Evolutionary conservation across 2,888 invertebrate species (phyloP).

Genomic region (Habroteleia sp.): DNA sequence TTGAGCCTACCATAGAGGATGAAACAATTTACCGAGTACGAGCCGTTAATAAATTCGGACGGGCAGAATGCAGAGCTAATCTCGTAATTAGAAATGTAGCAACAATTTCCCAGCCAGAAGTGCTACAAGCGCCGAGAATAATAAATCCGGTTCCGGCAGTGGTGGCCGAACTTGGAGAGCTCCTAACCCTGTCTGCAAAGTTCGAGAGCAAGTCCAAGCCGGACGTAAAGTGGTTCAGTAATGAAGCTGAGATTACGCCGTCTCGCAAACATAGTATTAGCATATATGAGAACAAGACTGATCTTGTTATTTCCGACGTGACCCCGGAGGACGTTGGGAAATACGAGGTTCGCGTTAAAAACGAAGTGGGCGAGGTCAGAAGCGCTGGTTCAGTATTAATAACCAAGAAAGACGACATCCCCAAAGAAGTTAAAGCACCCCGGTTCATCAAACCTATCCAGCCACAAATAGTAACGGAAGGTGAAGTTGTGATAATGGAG

Average conservation of each 20-base stretch:
- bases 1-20: conserved; percentile 85
- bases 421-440: conserved; percentile 85
- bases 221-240: conserved; percentile 92
- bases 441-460: conserved; percentile 87
- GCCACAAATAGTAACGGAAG: conserved; percentile 87
- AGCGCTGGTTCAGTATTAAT: conserved; percentile 92
- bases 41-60: conserved; percentile 88
- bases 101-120: conserved; percentile 82
- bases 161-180: conserved; percentile 86
- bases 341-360: conserved; percentile 92
- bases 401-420: conserved; percentile 83
- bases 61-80: conserved; percentile 88
- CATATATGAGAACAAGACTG: conserved; percentile 85
- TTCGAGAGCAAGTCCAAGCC: conserved; percentile 88
- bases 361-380: conserved; percentile 89
- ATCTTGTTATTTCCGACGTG: conserved; percentile 85
- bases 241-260: conserved; percentile 88
- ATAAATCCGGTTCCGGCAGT: conserved; percentile 89
- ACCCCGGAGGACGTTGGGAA: conserved; percentile 91
- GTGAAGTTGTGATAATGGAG: conserved; percentile 90
- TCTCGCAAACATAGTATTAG: conserved; percentile 84
- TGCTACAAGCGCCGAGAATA: conserved; percentile 87
- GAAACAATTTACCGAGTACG: conserved; percentile 87
- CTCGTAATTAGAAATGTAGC: conserved; percentile 83
- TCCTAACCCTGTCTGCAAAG: conserved; percentile 86